Evolutionary conservation across 2,888 invertebrate species (phyloP).

Genomic region (Drosophila nr. perissopoda): DNA sequence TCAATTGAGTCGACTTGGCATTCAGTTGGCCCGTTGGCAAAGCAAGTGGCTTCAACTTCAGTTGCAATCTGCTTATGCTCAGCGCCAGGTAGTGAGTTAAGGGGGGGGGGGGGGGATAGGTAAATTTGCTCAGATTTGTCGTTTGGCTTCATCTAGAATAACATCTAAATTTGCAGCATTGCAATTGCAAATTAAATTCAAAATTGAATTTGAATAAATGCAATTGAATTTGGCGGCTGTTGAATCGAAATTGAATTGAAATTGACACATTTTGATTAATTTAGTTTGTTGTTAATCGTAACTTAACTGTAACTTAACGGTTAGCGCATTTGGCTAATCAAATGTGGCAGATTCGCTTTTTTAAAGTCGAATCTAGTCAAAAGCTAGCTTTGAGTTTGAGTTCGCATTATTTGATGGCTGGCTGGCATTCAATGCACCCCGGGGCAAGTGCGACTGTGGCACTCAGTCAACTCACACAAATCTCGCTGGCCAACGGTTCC

Average conservation of each 20-base stretch:
- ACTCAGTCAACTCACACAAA: not conserved
- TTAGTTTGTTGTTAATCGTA: not conserved
- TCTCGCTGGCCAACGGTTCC: not conserved
- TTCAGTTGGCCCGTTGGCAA: not conserved
- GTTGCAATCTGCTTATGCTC: not conserved
- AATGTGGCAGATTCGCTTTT: not conserved
- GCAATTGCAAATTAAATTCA: not conserved
- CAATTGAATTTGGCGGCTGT: not conserved
- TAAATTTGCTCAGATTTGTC: not conserved
- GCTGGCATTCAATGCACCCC: not conserved
- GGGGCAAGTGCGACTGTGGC: not conserved
- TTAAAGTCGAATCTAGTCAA: not conserved
- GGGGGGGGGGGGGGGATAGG: not conserved
- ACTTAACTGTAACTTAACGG: not conserved
- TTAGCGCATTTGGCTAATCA: not conserved
- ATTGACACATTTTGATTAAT: not conserved
- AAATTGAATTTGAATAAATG: not conserved
- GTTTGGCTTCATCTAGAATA: not conserved
- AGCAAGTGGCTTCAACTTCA: conserved; percentile 1
- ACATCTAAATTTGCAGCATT: not conserved
- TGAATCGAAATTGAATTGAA: not conserved
- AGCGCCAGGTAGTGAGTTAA: not conserved
- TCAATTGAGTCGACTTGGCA: not conserved
- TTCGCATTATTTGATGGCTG: not conserved
- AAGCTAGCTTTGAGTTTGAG: not conserved